Evolutionary conservation across 2,797 vertebrate genomes (phyloP).

Genomic region (Sebastes goodei): DNA sequence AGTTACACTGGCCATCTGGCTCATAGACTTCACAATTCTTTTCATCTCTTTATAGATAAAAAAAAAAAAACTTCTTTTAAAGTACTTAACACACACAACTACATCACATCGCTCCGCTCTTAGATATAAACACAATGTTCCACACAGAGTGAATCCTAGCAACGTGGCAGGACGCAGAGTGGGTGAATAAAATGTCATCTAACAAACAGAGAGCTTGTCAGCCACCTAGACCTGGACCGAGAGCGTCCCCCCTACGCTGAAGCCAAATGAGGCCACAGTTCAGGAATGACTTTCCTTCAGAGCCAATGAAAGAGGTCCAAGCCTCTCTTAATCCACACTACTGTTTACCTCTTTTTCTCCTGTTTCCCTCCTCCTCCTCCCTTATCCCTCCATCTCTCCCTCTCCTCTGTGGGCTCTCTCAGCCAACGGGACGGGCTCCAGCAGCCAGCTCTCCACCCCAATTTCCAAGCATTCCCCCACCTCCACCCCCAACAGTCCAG

Average conservation of each 20-base stretch:
- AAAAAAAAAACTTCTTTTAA: constrained; percentile 60
- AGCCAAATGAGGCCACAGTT: constrained; percentile 54
- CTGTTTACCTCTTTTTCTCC: constrained; percentile 46
- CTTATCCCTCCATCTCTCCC: constrained; percentile 1
- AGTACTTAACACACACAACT: constrained; percentile 51
- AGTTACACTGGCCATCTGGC: constrained; percentile 68
- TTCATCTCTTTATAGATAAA: constrained; percentile 66
- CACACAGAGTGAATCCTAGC: constrained; percentile 71
- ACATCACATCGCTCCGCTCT: constrained; percentile 61
- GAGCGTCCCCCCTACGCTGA: not conserved
- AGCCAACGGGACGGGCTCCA: constrained; percentile 96
- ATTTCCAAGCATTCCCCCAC: constrained; percentile 99
- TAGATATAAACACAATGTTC: constrained; percentile 68
- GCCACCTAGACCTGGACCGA: constrained; percentile 31
- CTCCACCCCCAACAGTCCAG: constrained; percentile 96
- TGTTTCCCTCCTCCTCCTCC: not conserved
- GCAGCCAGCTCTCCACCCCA: constrained; percentile 98
- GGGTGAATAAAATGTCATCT: constrained; percentile 59
- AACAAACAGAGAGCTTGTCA: constrained; percentile 45
- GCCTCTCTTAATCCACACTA: constrained; percentile 47
- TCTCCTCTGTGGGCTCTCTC: constrained; percentile 36
- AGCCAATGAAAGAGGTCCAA: constrained; percentile 21
- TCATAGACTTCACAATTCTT: constrained; percentile 56
- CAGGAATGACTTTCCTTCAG: constrained; percentile 44
- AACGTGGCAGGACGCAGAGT: constrained; percentile 61